Evolutionary conservation across 2,113 vertebrate species (phyloP).

Genomic region (Gallinago undulata): DNA sequence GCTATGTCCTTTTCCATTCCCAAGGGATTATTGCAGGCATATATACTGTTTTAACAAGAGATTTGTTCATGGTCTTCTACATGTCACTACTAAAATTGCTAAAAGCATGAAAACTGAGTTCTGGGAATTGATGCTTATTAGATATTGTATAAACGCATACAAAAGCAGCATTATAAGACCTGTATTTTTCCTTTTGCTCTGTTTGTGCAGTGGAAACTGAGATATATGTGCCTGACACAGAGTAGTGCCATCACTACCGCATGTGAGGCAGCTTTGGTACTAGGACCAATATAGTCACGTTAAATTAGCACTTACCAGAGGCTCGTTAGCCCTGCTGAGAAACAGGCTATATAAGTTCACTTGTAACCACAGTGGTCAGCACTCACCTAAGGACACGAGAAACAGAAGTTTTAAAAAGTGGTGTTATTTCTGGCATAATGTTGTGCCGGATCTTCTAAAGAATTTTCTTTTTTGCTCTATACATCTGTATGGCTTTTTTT

Average conservation of each 20-base stretch:
- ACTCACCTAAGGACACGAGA: background rate
- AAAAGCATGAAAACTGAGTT: background rate
- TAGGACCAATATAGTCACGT: background rate
- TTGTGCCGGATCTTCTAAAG: background rate
- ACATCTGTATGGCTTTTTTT: background rate
- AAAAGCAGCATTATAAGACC: background rate
- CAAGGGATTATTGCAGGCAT: background rate
- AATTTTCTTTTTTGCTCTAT: background rate
- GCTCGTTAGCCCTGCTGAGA: background rate
- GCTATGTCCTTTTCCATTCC: background rate
- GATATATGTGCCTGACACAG: rapidly evolving
- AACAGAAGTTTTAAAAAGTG: background rate
- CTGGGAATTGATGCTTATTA: background rate
- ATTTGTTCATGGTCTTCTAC: background rate
- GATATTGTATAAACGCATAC: background rate
- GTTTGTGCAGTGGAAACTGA: background rate
- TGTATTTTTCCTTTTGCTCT: background rate
- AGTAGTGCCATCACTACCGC: background rate
- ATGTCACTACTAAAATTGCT: background rate
- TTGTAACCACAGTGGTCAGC: background rate
- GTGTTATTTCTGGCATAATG: background rate
- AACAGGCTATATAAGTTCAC: background rate
- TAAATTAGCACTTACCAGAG: background rate
- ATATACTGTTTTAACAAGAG: background rate
- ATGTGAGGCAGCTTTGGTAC: background rate